phyloP scores from a whole-genome alignment of 2,113 vertebrate species.

The Gnathonemus longibarbis region DNA sequence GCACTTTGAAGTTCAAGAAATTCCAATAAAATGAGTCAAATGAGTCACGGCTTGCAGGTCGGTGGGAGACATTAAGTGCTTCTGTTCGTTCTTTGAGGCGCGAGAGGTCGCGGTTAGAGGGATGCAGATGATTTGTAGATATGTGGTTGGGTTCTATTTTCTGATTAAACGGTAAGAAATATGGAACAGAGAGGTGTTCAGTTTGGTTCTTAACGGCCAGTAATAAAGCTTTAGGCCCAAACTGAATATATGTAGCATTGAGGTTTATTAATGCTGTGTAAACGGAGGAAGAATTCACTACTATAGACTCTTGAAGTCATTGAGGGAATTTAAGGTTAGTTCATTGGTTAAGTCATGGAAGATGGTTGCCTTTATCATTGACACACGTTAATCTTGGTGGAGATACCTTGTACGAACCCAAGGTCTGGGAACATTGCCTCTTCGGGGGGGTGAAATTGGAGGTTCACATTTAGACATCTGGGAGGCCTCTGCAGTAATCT shows the following conservation, averaged over 20 bases:
- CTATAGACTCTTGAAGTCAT: not conserved
- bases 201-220: not conserved
- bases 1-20: not conserved
- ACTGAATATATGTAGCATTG: not conserved
- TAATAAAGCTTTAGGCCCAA: not conserved
- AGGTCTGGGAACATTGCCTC: not conserved
- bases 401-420: not conserved
- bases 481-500: not conserved
- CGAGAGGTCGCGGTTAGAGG: not conserved
- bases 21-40: not conserved
- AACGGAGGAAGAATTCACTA: not conserved
- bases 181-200: not conserved
- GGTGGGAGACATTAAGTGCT: not conserved
- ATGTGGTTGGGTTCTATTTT: not conserved
- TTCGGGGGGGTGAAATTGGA: not conserved
- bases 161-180: not conserved
- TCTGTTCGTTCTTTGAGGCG: not conserved
- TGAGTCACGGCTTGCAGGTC: not conserved
- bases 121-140: not conserved
- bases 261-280: not conserved
- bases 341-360: not conserved
- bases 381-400: not conserved
- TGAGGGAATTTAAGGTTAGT: not conserved
- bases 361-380: not conserved
- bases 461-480: not conserved